Percentiles rank a stretch among this genome's conserved stretches.
Conservation (phyloP, 1,140 invertebrate genomes). For the Carcinoscorpius rotundicauda region DNA sequence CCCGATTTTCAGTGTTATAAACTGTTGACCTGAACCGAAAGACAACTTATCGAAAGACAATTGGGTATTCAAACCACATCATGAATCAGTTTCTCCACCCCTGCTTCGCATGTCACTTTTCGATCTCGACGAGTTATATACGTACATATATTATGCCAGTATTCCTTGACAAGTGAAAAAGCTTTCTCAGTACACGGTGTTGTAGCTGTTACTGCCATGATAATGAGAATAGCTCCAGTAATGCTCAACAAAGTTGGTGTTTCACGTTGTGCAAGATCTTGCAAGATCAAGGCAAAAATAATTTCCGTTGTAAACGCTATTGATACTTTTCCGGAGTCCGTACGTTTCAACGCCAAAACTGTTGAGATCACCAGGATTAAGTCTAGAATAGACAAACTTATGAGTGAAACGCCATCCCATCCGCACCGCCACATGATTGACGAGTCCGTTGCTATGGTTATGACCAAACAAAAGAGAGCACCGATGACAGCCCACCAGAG, state of each 20-base stretch:
- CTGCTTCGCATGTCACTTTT: too few species aligned
- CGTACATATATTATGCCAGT: too few species aligned
- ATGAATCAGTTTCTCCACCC: too few species aligned
- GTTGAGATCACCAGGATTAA: conserved; percentile 7
- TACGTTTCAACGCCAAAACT: conserved; percentile 7
- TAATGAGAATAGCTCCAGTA: neutral
- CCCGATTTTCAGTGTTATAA: too few species aligned
- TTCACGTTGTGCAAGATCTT: conserved; percentile 3
- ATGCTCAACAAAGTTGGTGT: neutral
- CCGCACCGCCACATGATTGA: conserved; percentile 6
- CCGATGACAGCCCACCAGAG: conserved; percentile 12
- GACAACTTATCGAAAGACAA: too few species aligned
- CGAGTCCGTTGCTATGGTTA: neutral
- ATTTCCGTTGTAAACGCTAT: conserved; percentile 9
- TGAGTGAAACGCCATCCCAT: neutral
- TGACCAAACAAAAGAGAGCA: neutral
- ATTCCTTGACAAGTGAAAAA: too few species aligned
- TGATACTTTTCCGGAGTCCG: conserved; percentile 6
- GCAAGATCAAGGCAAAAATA: conserved; percentile 9
- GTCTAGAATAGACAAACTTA: neutral
- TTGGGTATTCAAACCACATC: too few species aligned
- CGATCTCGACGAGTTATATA: too few species aligned
- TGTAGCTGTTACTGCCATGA: too few species aligned
- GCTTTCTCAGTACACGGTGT: too few species aligned
- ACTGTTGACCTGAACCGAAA: too few species aligned